phyloP scores from a whole-genome alignment of 2,797 vertebrate species.

The Xyrichtys novacula region DNA sequence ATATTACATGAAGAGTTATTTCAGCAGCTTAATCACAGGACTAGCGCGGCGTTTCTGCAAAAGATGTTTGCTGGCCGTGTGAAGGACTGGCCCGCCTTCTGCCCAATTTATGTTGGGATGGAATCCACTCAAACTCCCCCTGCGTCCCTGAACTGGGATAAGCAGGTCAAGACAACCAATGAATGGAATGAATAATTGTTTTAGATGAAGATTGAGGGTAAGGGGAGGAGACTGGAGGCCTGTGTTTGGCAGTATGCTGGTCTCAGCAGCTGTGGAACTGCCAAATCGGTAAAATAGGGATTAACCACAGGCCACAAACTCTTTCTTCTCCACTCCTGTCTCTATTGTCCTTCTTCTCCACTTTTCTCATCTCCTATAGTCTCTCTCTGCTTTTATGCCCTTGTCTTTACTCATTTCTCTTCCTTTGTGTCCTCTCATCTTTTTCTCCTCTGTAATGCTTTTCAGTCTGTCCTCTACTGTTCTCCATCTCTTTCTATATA shows the following conservation, averaged over 20 bases:
- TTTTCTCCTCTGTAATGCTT: slow-evolving; percentile 57
- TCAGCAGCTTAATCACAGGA: slow-evolving; percentile 64
- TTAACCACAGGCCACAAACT: slow-evolving; percentile 64
- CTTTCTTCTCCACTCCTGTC: slow-evolving; percentile 42
- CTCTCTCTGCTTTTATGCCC: slow-evolving; percentile 41
- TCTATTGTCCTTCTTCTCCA: slow-evolving; percentile 46
- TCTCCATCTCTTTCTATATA: slow-evolving; percentile 42
- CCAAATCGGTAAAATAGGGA: slow-evolving; percentile 69
- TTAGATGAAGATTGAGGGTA: slow-evolving; percentile 58
- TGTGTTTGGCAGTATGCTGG: slow-evolving; percentile 46
- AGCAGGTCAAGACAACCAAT: slow-evolving; percentile 63
- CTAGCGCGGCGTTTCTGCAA: slow-evolving; percentile 34
- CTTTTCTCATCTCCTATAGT: slow-evolving; percentile 40
- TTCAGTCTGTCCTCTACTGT: slow-evolving; percentile 63
- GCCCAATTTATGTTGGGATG: slow-evolving; percentile 60
- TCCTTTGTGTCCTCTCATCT: slow-evolving; percentile 55
- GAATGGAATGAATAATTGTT: slow-evolving; percentile 70
- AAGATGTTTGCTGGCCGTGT: slow-evolving; percentile 59
- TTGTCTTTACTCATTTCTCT: slow-evolving; percentile 57
- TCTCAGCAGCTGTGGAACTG: slow-evolving; percentile 61
- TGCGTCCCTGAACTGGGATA: slow-evolving; percentile 67
- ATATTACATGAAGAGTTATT: slow-evolving; percentile 67
- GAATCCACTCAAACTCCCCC: slow-evolving; percentile 47
- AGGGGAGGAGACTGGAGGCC: slow-evolving; percentile 41
- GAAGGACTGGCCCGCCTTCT: slow-evolving; percentile 56